A percentile compares a stretch with the other conserved stretches of the same genome.
Evolutionary conservation across 1,140 invertebrate species (phyloP).

Genomic region (Magallana angulata): DNA sequence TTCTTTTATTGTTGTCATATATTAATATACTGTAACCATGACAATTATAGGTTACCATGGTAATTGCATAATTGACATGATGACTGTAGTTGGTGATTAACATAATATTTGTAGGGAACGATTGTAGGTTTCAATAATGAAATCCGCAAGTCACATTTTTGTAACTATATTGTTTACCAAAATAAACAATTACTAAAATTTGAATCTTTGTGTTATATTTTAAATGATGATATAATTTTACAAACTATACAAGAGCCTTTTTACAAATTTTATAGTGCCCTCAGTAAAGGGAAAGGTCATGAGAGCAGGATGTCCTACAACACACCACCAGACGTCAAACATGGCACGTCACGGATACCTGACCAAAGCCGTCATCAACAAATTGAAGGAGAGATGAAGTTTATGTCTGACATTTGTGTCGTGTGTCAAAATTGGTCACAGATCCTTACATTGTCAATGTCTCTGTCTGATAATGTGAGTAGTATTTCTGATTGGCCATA

Average conservation of each 20-base stretch:
- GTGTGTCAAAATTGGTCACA: constrained; percentile 46
- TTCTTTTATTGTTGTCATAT: no score
- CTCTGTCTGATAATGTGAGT: not conserved
- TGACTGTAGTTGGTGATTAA: no score
- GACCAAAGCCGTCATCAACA: constrained; percentile 94
- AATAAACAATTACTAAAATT: no score
- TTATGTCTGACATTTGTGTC: constrained; percentile 69
- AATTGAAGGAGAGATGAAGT: constrained; percentile 81
- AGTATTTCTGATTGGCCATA: no score
- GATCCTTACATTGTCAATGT: no score
- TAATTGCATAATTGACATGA: no score
- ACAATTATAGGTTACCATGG: no score
- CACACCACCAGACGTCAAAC: constrained; percentile 84
- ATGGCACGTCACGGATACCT: constrained; percentile 90
- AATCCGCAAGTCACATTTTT: no score
- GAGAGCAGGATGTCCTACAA: constrained; percentile 84
- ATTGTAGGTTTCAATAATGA: constrained; percentile 74
- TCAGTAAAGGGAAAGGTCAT: constrained; percentile 62
- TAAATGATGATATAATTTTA: constrained; percentile 30
- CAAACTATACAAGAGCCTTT: constrained; percentile 91
- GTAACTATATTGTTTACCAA: no score
- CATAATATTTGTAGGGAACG: constrained; percentile 85
- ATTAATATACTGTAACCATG: no score
- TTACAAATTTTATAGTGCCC: constrained; percentile 89
- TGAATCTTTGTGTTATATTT: no score